These are phyloP conservation scores for Campaea margaritaria DNA, from an alignment of 2,888 invertebrate species.

Conservation along the genomic window DNA sequence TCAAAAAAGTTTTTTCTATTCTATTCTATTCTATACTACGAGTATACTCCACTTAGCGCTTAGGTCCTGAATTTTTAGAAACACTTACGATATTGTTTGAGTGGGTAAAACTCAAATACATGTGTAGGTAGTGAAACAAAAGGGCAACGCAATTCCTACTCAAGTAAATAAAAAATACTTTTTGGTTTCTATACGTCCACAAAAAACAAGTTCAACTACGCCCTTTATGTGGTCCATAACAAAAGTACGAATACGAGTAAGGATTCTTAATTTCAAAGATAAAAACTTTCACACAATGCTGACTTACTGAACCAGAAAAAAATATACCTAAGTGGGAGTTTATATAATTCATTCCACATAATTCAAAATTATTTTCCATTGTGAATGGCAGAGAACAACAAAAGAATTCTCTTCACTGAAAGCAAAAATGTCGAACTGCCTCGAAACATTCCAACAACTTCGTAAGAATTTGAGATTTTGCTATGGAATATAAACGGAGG, in stretches of 20 bases:
- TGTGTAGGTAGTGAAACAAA: no score
- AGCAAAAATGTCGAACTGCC: constrained; percentile 64
- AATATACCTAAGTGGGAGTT: constrained; percentile 25
- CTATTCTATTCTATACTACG: no score
- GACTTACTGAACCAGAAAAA: constrained; percentile 18
- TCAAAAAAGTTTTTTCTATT: no score
- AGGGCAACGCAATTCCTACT: not conserved
- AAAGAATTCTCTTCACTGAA: constrained; percentile 59
- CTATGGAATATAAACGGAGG: constrained; percentile 57
- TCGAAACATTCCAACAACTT: constrained; percentile 63
- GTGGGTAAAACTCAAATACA: no score
- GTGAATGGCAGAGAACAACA: constrained; percentile 56
- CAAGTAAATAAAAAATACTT: not conserved
- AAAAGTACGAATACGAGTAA: constrained; percentile 13
- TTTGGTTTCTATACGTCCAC: not conserved
- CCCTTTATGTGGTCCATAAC: constrained; percentile 2
- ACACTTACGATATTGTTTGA: no score
- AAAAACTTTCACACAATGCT: constrained; percentile 21
- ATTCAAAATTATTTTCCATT: constrained; percentile 52
- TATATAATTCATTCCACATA: constrained; percentile 39
- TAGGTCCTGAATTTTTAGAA: no score
- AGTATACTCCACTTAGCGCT: no score
- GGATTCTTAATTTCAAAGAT: constrained; percentile 17
- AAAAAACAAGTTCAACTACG: not conserved
- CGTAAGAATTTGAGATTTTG: constrained; percentile 64